Evolutionary conservation across 2,888 invertebrate genomes (phyloP), one percentile per base, ranked within the genome.

Genomic region (Tortrix viridana): DNA sequence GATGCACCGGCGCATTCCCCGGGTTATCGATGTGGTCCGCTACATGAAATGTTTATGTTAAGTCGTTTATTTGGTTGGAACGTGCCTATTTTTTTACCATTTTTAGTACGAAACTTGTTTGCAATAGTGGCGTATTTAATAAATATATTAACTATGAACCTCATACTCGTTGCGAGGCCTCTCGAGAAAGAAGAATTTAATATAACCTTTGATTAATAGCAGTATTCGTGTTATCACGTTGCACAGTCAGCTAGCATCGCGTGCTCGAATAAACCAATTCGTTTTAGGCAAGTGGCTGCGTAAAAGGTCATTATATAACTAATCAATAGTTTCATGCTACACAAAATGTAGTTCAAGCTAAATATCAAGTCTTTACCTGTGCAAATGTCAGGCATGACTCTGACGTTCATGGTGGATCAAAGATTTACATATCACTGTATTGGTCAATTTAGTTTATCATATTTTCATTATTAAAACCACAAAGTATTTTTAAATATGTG

Each of bases 291-390:
- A 76, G 76, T 75, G 72, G 70, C 71, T 67, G 75, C 73, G 75
- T 76, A 75, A 89, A 89, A 89, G 88, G 88, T 87, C 86, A 86
- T 80, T 81, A 81, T 75, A 77, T 47, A 63, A 74, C 69, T 65
- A 73, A 84, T 84, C 76, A 82, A 86, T 77, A 70, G 74, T 69
- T 69, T 73, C 72, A 73, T 74, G 71, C 70, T 75, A 71, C 68
- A 74, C 71, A 68, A 69, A 75, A 75, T 71, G 69, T 65, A 69
- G 72, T 73, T 71, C 65, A 67, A 66, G 72, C 69, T 73, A 85
- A 89, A 89, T 88, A 86, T 80, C 88, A 88, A 75, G 69, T 71
- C 69, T 69, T 79, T 83, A 86, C 83, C 83, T 86, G 87, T 76
- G 74, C 77, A 83, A 85, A 86, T 85, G 84, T 73, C 85, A 82